phyloP scores from a whole-genome alignment of 2,113 vertebrate species.

The Balaenoptera acutorostrata region DNA sequence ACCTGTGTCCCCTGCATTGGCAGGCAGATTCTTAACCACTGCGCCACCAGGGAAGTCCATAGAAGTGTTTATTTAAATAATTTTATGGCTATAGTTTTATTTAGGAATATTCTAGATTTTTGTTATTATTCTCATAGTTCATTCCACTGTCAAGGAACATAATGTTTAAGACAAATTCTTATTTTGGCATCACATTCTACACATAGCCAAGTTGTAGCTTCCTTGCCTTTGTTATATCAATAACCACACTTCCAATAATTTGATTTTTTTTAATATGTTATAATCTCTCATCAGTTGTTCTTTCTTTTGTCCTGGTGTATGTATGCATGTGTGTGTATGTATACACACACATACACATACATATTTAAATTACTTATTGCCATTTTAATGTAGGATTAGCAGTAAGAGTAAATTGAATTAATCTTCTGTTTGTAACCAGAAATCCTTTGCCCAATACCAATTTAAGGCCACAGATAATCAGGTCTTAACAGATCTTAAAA shows the following conservation, averaged over 20 bases:
- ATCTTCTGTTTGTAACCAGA: neutral
- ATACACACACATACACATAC: neutral
- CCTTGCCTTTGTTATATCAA: neutral
- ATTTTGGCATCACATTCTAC: neutral
- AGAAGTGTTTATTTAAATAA: neutral
- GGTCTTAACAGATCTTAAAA: neutral
- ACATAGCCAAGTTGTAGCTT: neutral
- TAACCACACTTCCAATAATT: neutral
- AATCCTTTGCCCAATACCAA: neutral
- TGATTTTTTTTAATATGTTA: neutral
- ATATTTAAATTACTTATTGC: neutral
- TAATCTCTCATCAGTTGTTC: neutral
- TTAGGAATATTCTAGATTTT: neutral
- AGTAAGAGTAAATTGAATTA: neutral
- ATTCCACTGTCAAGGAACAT: neutral
- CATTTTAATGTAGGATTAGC: neutral
- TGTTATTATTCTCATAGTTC: neutral
- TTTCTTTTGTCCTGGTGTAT: neutral
- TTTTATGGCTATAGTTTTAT: neutral
- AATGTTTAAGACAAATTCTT: neutral
- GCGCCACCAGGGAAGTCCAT: no score
- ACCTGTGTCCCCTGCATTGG: no score
- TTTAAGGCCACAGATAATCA: neutral
- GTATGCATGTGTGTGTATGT: neutral
- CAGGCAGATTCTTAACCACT: no score